Conservation (phyloP, 1,140 invertebrate genomes). For the Homalodisca vitripennis region DNA sequence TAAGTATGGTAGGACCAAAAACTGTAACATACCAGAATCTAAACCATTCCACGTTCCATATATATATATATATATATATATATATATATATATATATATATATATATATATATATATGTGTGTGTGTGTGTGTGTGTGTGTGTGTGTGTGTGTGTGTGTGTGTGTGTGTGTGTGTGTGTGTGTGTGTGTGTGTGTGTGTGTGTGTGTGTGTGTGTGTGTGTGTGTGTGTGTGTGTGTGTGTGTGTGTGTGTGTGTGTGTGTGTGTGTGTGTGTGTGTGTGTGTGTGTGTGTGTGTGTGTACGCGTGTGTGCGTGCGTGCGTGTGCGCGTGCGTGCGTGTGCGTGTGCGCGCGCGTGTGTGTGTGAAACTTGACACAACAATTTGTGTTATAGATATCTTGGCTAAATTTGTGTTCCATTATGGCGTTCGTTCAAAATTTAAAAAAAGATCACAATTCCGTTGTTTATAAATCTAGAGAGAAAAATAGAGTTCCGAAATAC, state of each 20-base stretch:
- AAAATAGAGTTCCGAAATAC: not conserved
- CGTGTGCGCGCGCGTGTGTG: constrained; percentile 33
- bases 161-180: constrained; percentile 29
- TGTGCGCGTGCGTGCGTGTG: constrained; percentile 35
- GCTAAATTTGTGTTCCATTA: not conserved
- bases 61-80: too few species aligned
- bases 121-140: constrained; percentile 29
- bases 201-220: constrained; percentile 32
- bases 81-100: too few species aligned
- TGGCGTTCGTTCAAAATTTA: not conserved
- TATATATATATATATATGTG: too few species aligned
- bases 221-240: constrained; percentile 32
- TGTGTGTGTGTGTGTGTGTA: constrained; percentile 35
- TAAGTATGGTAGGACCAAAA: too few species aligned
- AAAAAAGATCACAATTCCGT: too few species aligned
- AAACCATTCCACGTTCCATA: too few species aligned
- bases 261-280: constrained; percentile 36
- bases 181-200: constrained; percentile 31
- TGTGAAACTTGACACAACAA: not conserved
- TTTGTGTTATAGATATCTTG: not conserved
- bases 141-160: constrained; percentile 30
- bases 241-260: constrained; percentile 32
- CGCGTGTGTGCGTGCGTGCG: constrained; percentile 34
- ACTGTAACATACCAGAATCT: too few species aligned
- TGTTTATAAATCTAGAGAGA: too few species aligned